Evolutionary conservation across 1,140 invertebrate species (phyloP), one percentile per base, ranked within the genome.

Genomic region (Cephus cinctus): DNA sequence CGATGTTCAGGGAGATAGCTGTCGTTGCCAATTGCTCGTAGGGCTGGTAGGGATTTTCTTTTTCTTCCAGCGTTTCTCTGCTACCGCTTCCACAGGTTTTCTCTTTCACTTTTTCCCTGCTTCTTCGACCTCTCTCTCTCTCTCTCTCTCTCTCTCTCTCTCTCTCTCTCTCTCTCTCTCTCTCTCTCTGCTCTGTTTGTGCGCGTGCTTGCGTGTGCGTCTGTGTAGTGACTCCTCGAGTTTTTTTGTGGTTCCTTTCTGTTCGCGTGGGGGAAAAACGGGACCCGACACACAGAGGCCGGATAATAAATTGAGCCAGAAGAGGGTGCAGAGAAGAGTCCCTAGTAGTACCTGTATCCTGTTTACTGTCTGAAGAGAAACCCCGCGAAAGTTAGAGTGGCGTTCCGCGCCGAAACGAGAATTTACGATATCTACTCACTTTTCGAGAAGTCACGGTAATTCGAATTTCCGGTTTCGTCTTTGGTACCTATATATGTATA

Each of bases 311-410:
- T 62, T 50, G 59, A 30, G 27, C 31, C 19, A 50, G 20, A 22
- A 22, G 15, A 12, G 18, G 36, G 20, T 14, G 20, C 34, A 39
- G 21, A 30, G 15, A 43, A 47, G 43, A 52, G 38, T 59, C 51
- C 53, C n/a, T n/a, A n/a, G 30, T 43, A 60, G 53, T 56, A 60
- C 57, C 58, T 60, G 57, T 60, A 60, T 60, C 57, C 57, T 60
- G 57, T 60, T 60, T 27, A 6, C n/a, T n/a, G n/a, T n/a, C n/a
- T n/a, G n/a, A n/a, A n/a, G n/a, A n/a, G n/a, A n/a, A n/a, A n/a
- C n/a, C n/a, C n/a, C n/a, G n/a, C n/a, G n/a, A n/a, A n/a, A n/a
- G n/a, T n/a, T n/a, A n/a, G n/a, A n/a, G n/a, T n/a, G n/a, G n/a
- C n/a, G n/a, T n/a, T n/a, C n/a, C n/a, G n/a, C n/a, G n/a, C n/a